Evolutionary conservation across 2,888 invertebrate genomes (phyloP).

Genomic region (Rambutsinella grinnellia): DNA sequence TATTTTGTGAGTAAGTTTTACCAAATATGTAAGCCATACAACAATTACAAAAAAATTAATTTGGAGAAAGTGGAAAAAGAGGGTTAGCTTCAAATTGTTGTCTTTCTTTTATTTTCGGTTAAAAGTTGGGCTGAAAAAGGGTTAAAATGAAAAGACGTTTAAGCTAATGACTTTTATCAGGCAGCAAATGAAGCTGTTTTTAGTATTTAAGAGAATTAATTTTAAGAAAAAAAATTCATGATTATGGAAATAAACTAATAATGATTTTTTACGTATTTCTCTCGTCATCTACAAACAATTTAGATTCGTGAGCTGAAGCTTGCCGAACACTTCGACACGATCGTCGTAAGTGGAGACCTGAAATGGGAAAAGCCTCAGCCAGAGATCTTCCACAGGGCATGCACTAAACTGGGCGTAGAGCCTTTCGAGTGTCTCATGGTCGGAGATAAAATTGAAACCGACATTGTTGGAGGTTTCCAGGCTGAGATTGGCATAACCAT

Average conservation of each 20-base stretch:
- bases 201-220: too few species aligned
- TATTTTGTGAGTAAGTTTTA: too few species aligned
- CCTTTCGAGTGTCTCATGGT: constrained; percentile 86
- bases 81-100: too few species aligned
- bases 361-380: constrained; percentile 87
- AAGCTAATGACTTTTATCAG: too few species aligned
- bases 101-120: too few species aligned
- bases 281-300: constrained; percentile 20
- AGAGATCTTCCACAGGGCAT: constrained; percentile 81
- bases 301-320: constrained; percentile 65
- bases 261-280: constrained; percentile 19
- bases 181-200: too few species aligned
- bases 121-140: too few species aligned
- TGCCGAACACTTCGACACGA: constrained; percentile 64
- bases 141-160: too few species aligned
- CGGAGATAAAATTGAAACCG: constrained; percentile 89
- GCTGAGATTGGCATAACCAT: constrained; percentile 84
- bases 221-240: too few species aligned
- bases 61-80: background rate
- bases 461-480: constrained; percentile 85
- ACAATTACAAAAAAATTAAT: too few species aligned
- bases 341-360: constrained; percentile 66
- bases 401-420: constrained; percentile 80
- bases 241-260: constrained; percentile 5
- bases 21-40: too few species aligned